A percentile compares a stretch with the other conserved stretches of the same genome.
These are phyloP conservation scores for Ahaetulla prasina DNA, from an alignment of 2,113 vertebrate species.

Conservation along the genomic window DNA sequence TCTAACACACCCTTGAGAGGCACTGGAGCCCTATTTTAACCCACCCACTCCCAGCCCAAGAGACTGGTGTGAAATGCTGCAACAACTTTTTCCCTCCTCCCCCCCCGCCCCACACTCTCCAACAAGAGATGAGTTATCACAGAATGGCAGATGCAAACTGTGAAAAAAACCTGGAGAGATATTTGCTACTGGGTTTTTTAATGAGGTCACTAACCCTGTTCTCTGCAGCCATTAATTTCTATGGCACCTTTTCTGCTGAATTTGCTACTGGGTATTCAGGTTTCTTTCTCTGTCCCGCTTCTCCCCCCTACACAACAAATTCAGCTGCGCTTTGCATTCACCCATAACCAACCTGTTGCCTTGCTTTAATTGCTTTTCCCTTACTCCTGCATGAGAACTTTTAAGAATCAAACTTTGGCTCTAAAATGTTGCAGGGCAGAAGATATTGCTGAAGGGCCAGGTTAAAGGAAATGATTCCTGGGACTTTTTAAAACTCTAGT, in stretches of 20 bases:
- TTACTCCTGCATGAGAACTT: conserved; percentile 28
- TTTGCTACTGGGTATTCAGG: conserved; percentile 39
- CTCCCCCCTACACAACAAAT: background rate
- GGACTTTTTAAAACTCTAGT: background rate
- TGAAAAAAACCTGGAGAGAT: conserved; percentile 27
- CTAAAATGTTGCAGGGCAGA: conserved; percentile 33
- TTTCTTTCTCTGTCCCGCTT: conserved; percentile 18
- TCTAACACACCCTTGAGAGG: conserved; percentile 25
- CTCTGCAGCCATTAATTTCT: conserved; percentile 56
- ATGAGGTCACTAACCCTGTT: conserved; percentile 44
- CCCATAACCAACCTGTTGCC: conserved; percentile 41
- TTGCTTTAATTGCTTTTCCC: conserved; percentile 28
- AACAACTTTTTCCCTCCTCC: conserved; percentile 8
- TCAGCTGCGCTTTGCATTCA: conserved; percentile 41
- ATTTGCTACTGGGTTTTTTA: conserved; percentile 43
- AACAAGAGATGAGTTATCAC: conserved; percentile 27
- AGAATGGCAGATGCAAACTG: conserved; percentile 17
- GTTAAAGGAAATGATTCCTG: background rate
- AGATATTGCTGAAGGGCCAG: conserved; percentile 1
- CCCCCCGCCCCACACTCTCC: conserved; percentile 37
- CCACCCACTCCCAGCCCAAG: background rate
- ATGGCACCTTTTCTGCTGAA: conserved; percentile 40
- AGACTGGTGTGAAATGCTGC: conserved; percentile 1
- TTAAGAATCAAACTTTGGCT: conserved; percentile 32
- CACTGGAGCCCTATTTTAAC: background rate